phyloP scores from a whole-genome alignment of 2,113 vertebrate genomes.

The Cranoglanis bouderius region DNA sequence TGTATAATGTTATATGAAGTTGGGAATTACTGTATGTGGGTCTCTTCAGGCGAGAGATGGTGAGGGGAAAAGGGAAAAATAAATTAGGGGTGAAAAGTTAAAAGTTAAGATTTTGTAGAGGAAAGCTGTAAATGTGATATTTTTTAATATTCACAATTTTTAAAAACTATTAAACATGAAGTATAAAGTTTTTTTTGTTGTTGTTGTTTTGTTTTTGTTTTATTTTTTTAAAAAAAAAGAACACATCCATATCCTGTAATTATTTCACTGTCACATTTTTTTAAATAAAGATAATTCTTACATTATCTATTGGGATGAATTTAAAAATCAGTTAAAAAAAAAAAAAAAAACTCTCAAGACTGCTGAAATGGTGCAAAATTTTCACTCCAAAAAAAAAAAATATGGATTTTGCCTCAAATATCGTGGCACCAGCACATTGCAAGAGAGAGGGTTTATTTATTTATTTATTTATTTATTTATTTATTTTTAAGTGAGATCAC shows the following conservation, averaged over 20 bases:
- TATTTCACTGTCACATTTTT: neutral
- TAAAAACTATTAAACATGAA: neutral
- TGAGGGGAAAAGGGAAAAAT: neutral
- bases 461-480: too few species aligned
- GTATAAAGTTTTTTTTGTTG: too few species aligned
- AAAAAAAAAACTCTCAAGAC: neutral
- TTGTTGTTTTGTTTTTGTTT: too few species aligned
- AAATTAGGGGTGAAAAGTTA: too few species aligned
- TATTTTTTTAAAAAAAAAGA: too few species aligned
- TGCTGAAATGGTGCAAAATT: neutral
- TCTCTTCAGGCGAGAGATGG: too few species aligned
- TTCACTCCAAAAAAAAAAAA: neutral
- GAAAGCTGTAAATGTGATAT: neutral
- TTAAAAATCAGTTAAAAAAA: too few species aligned
- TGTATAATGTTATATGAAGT: neutral
- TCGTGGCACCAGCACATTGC: neutral
- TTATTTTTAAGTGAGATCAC: too few species aligned
- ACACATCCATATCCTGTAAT: neutral
- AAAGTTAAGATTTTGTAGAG: neutral
- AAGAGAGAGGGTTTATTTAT: neutral
- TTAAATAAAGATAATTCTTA: neutral
- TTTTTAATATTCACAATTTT: too few species aligned
- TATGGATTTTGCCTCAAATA: neutral
- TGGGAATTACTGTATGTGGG: too few species aligned
- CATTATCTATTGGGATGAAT: neutral